Evolutionary conservation across 2,797 vertebrate genomes (phyloP).

Genomic region (Paedocypris micromegethes): DNA sequence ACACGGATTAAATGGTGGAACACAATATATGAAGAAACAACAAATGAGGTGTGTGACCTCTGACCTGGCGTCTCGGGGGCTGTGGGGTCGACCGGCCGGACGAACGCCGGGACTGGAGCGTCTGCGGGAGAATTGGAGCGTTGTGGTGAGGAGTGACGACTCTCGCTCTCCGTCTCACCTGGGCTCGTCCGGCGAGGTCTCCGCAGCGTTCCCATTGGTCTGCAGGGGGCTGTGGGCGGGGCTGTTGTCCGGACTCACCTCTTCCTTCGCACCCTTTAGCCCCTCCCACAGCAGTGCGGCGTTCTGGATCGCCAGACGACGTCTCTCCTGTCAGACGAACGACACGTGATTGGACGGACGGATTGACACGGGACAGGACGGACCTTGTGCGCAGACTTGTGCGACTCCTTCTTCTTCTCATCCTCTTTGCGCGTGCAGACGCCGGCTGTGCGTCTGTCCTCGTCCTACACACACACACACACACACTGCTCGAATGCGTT

Average conservation of each 20-base stretch:
- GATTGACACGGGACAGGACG: no score
- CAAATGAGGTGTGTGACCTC: no score
- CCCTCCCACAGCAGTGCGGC: constrained; percentile 89
- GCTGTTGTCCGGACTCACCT: constrained; percentile 74
- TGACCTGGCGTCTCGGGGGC: constrained; percentile 70
- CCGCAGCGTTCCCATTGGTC: constrained; percentile 70
- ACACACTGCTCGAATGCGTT: neutral
- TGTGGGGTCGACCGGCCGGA: constrained; percentile 68
- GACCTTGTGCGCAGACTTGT: constrained; percentile 91
- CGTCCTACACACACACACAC: constrained; percentile 71
- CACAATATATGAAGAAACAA: no score
- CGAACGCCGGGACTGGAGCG: constrained; percentile 62
- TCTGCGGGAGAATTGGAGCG: constrained; percentile 7
- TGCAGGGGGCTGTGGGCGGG: constrained; percentile 74
- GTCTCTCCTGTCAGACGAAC: constrained; percentile 78
- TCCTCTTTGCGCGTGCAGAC: constrained; percentile 90
- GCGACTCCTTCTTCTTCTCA: constrained; percentile 91
- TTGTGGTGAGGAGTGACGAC: neutral
- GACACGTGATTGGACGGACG: neutral
- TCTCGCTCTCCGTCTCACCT: constrained; percentile 64
- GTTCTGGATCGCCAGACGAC: constrained; percentile 85
- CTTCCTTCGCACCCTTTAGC: constrained; percentile 69
- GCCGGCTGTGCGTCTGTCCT: constrained; percentile 94
- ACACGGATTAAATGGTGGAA: no score
- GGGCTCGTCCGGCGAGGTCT: constrained; percentile 80